phyloP scores from a whole-genome alignment of 2,113 vertebrate genomes.

The Vulpes vulpes region DNA sequence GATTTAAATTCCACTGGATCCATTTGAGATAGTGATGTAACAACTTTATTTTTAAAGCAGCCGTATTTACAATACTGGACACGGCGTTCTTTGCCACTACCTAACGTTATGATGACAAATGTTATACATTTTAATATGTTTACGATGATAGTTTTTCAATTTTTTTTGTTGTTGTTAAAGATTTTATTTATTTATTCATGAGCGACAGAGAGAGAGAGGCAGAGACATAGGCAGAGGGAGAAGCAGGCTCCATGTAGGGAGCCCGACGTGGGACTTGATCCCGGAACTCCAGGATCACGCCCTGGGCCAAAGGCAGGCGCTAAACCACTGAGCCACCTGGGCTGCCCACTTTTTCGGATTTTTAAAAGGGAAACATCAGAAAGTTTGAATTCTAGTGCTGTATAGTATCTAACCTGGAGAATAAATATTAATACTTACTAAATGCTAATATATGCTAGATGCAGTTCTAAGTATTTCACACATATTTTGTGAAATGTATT shows the following conservation, averaged over 20 bases:
- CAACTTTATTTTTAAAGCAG: constrained; percentile 34
- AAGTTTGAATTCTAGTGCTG: constrained; percentile 6
- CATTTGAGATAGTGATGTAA: constrained; percentile 53
- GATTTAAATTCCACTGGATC: constrained; percentile 56
- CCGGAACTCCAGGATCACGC: no score
- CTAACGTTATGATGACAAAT: constrained; percentile 7
- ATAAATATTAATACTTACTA: constrained; percentile 27
- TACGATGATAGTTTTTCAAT: constrained; percentile 41
- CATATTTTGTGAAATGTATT: constrained; percentile 7
- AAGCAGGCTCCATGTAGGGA: no score
- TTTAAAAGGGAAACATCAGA: neutral
- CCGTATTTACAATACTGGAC: neutral
- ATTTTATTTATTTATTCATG: no score
- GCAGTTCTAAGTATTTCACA: neutral
- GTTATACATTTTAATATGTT: neutral
- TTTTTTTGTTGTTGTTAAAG: neutral
- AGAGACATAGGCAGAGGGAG: no score
- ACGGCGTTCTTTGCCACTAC: neutral
- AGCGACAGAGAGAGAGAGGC: no score
- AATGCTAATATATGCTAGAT: neutral
- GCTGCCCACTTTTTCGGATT: neutral
- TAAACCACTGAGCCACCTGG: no score
- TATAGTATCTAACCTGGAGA: neutral
- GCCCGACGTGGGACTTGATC: no score
- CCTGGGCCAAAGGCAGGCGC: no score